These are phyloP conservation scores for Pampusana beccarii DNA, from an alignment of 2,113 vertebrate species.

Conservation along the genomic window DNA sequence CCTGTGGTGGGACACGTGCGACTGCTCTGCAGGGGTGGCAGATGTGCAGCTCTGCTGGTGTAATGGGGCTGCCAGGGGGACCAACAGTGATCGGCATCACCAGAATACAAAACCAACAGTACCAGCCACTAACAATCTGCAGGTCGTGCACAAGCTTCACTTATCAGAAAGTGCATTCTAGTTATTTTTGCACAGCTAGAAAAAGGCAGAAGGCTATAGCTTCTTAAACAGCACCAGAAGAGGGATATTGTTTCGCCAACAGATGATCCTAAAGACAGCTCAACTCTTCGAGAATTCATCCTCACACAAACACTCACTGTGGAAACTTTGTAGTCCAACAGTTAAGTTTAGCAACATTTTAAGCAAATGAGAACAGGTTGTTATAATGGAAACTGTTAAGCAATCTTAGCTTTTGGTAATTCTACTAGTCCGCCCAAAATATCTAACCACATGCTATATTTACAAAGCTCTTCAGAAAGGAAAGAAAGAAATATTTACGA, in stretches of 20 bases:
- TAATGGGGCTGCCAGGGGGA: neutral
- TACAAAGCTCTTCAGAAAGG: neutral
- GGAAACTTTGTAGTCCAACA: neutral
- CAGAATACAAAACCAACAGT: neutral
- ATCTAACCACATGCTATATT: neutral
- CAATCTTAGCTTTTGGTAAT: neutral
- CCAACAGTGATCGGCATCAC: neutral
- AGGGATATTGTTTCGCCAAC: neutral
- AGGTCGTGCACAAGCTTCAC: neutral
- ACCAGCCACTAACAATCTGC: neutral
- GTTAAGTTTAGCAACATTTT: neutral
- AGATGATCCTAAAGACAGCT: neutral
- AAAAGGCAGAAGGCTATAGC: neutral
- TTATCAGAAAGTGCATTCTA: neutral
- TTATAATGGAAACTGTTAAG: constrained; percentile 1
- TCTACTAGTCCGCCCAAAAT: neutral
- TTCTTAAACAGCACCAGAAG: neutral
- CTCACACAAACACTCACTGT: neutral
- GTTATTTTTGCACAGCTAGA: neutral
- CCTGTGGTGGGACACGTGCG: accelerated
- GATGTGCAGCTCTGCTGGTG: neutral
- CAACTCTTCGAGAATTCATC: neutral
- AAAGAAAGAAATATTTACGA: neutral
- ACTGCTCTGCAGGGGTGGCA: neutral
- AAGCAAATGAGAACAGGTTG: neutral